Evolutionary conservation across 2,797 vertebrate species (phyloP).

Genomic region (Benthosema pterotum): DNA sequence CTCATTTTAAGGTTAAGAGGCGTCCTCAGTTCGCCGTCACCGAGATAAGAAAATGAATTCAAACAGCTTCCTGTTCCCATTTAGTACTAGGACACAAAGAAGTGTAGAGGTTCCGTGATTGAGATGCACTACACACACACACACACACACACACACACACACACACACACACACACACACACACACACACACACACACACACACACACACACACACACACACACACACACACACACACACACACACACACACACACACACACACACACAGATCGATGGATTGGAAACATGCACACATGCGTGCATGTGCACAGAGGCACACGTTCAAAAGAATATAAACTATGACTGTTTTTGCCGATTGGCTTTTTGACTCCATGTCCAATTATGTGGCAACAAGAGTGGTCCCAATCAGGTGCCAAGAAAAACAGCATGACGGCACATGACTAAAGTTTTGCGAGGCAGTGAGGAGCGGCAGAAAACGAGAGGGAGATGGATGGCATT

Average conservation of each 20-base stretch:
- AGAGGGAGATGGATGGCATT: background rate
- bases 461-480: slow-evolving; percentile 21
- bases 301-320: too few species aligned
- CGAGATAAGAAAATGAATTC: slow-evolving; percentile 30
- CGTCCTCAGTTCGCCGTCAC: background rate
- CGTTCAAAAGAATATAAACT: too few species aligned
- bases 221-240: too few species aligned
- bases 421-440: slow-evolving; percentile 71
- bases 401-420: slow-evolving; percentile 76
- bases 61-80: slow-evolving; percentile 37
- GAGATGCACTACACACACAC: slow-evolving; percentile 35
- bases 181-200: too few species aligned
- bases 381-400: slow-evolving; percentile 64
- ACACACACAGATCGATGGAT: too few species aligned
- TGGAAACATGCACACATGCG: too few species aligned
- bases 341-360: slow-evolving; percentile 51
- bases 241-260: too few species aligned
- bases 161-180: too few species aligned
- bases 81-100: slow-evolving; percentile 39
- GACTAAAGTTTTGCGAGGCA: slow-evolving; percentile 53
- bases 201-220: too few species aligned
- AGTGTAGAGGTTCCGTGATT: slow-evolving; percentile 47
- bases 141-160: background rate
- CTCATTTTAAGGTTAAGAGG: background rate
- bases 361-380: slow-evolving; percentile 58